A percentile compares a stretch with the other conserved stretches of the same genome.
phyloP scores from a whole-genome alignment of 2,113 vertebrate genomes.

The Solenodon paradoxus region DNA sequence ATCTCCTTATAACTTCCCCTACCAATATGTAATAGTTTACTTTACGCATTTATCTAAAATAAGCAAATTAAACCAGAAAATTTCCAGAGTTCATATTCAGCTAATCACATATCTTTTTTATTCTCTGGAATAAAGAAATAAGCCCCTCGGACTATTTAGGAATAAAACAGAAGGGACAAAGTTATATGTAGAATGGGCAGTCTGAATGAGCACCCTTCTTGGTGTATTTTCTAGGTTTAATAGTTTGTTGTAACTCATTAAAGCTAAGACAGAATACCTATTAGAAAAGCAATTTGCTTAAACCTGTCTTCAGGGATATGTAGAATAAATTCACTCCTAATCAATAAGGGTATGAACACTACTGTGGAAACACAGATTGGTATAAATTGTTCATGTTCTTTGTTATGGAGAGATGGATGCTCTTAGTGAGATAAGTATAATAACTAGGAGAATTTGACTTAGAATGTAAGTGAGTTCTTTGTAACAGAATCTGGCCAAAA shows the following conservation, averaged over 20 bases:
- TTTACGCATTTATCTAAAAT: not conserved
- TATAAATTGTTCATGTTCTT: not conserved
- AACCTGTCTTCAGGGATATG: not conserved
- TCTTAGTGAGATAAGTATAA: not conserved
- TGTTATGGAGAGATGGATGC: not conserved
- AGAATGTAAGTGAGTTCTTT: not conserved
- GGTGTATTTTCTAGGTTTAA: not conserved
- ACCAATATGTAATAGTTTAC: too few species aligned
- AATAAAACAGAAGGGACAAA: not conserved
- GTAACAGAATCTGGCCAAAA: not conserved
- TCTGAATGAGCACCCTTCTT: not conserved
- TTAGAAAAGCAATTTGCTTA: not conserved
- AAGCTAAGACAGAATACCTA: not conserved
- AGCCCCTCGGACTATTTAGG: not conserved
- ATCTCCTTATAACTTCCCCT: too few species aligned
- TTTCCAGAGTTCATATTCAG: not conserved
- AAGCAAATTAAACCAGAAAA: not conserved
- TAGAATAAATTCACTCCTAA: not conserved
- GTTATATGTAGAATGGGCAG: not conserved
- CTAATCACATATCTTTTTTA: not conserved
- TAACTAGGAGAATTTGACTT: not conserved
- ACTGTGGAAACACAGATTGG: not conserved
- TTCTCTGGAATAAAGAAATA: not conserved
- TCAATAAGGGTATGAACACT: not conserved
- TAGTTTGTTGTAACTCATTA: not conserved